Percentiles rank a stretch among this genome's conserved stretches.
phyloP scores from a whole-genome alignment of 2,113 vertebrate species.

The Promerops cafer region DNA sequence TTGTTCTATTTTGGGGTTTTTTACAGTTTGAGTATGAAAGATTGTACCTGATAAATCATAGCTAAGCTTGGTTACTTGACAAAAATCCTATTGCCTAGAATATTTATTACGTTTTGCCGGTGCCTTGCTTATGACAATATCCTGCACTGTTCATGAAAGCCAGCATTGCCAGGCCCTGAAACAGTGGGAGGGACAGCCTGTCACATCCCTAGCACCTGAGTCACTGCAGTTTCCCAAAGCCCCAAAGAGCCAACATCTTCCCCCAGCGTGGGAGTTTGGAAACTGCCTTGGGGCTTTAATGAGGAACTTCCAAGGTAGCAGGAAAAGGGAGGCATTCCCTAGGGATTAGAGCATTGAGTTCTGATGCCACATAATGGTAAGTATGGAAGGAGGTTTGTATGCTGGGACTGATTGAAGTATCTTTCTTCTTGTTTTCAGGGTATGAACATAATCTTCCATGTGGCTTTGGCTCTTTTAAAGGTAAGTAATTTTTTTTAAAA shows the following conservation, averaged over 20 bases:
- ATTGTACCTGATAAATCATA: background rate
- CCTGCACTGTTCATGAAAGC: background rate
- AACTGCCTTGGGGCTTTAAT: background rate
- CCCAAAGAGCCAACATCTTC: background rate
- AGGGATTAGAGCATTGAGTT: background rate
- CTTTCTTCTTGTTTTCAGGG: slow-evolving; percentile 78
- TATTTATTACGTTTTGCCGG: background rate
- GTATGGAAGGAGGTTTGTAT: background rate
- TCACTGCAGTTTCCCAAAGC: background rate
- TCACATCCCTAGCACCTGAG: background rate
- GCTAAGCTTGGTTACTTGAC: background rate
- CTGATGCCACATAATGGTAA: background rate
- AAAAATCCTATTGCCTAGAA: background rate
- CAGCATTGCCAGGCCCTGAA: background rate
- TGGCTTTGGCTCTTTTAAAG: slow-evolving; percentile 95
- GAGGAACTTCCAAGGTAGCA: background rate
- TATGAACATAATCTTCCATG: slow-evolving; percentile 95
- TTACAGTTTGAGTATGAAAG: background rate
- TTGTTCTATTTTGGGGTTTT: background rate
- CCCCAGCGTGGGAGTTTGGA: background rate
- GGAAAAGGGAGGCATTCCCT: background rate
- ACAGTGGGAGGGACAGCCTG: background rate
- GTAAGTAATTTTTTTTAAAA: slow-evolving; percentile 57
- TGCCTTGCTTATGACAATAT: background rate
- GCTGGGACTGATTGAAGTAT: background rate